A percentile compares a stretch with the other conserved stretches of the same genome.
phyloP scores from a whole-genome alignment of 2,888 invertebrate species.

The Epicampocera succincta region DNA sequence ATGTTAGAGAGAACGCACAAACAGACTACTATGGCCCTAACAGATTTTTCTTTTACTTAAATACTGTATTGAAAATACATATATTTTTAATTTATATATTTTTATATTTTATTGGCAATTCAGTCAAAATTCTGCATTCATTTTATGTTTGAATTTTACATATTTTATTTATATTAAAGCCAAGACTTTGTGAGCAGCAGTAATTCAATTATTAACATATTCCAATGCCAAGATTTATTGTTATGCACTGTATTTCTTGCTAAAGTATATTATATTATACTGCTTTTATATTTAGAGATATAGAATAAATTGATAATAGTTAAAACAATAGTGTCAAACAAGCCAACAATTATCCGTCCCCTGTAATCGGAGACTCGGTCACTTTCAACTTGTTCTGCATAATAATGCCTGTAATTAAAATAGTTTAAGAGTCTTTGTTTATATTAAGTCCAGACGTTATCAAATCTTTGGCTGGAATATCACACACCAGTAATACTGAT shows the following conservation, averaged over 20 bases:
- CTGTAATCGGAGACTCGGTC: slow-evolving; percentile 81
- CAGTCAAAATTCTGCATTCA: slow-evolving; percentile 61
- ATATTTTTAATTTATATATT: slow-evolving; percentile 28
- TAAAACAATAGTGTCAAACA: slow-evolving; percentile 61
- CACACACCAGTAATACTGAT: too few species aligned
- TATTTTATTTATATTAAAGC: slow-evolving; percentile 79
- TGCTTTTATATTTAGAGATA: slow-evolving; percentile 45
- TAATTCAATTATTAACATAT: slow-evolving; percentile 71
- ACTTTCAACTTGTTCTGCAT: slow-evolving; percentile 89
- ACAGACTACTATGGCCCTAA: too few species aligned
- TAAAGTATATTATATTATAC: slow-evolving; percentile 67
- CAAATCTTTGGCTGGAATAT: too few species aligned
- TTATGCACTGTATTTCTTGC: slow-evolving; percentile 72
- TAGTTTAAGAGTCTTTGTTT: slow-evolving; percentile 91
- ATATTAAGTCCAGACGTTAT: slow-evolving; percentile 92
- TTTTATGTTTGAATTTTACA: slow-evolving; percentile 64
- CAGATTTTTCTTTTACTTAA: slow-evolving; percentile 56
- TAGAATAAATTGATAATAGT: slow-evolving; percentile 62
- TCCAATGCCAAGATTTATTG: slow-evolving; percentile 59
- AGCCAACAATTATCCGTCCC: slow-evolving; percentile 78
- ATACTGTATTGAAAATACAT: slow-evolving; percentile 59
- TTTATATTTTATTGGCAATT: slow-evolving; percentile 52
- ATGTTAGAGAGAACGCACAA: too few species aligned
- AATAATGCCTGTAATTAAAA: slow-evolving; percentile 94
- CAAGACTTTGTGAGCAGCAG: slow-evolving; percentile 78